Evolutionary conservation across 2,888 invertebrate genomes (phyloP).

Genomic region (Copidosoma aretas): DNA sequence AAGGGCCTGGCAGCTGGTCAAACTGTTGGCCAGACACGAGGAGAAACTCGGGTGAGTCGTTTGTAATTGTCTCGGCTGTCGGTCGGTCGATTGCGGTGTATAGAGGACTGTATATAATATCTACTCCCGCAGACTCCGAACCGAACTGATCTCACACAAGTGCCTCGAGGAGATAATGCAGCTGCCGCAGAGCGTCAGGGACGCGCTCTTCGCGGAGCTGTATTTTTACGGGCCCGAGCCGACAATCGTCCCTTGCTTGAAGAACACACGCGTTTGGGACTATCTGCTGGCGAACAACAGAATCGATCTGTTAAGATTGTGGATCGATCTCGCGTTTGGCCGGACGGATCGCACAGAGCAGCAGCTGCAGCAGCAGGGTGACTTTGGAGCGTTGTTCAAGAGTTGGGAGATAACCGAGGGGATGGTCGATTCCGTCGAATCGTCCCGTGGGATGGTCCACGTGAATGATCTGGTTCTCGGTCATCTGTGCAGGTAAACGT

Average conservation of each 20-base stretch:
- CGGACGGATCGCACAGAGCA: not conserved
- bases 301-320: constrained; percentile 67
- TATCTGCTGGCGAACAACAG: constrained; percentile 69
- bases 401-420: constrained; percentile 67
- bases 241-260: constrained; percentile 55
- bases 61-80: not conserved
- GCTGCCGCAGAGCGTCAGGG: constrained; percentile 50
- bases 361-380: constrained; percentile 11
- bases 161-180: constrained; percentile 56
- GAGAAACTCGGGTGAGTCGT: constrained; percentile 49
- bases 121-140: constrained; percentile 43
- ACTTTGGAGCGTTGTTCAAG: constrained; percentile 65
- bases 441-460: constrained; percentile 64
- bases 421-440: constrained; percentile 67
- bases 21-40: constrained; percentile 53
- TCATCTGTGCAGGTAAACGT: constrained; percentile 61
- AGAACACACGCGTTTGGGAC: constrained; percentile 66
- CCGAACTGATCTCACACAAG: constrained; percentile 54
- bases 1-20: constrained; percentile 62
- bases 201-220: constrained; percentile 53
- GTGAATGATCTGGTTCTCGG: constrained; percentile 69
- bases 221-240: constrained; percentile 58
- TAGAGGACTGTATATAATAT: too few relatives aligned
- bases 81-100: too few relatives aligned
- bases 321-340: constrained; percentile 67